Evolutionary conservation across 1,140 invertebrate species (phyloP), one percentile per base, ranked within the genome.

Genomic region (Kradibia gibbosae): DNA sequence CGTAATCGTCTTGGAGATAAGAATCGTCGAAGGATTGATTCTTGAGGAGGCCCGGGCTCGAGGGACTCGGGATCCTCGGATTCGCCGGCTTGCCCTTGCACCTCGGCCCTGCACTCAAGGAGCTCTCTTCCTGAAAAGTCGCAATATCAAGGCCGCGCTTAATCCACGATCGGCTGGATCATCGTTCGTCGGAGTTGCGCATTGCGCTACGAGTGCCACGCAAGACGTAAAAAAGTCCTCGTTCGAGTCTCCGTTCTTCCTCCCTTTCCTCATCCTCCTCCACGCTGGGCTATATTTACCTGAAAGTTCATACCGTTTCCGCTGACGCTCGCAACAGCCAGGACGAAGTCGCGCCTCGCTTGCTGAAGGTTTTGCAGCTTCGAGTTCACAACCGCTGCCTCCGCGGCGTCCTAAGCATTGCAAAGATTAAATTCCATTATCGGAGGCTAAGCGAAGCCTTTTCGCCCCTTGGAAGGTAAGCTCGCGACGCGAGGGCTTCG

Each of bases 331-430:
- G 88, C 87, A 5, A 87, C 85, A 0, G 87, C 75, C 36, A 89
- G 83, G 5, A 89, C 85, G 55, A 89, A 88, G 4, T 88, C 88
- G 39, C 88, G 83, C 39, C 88, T 86, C 7, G 88, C 87, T 15
- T 87, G 75, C 22, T 89, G 88, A 15, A 89, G 82, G 11, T 87
- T 86, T 22, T 85, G 78, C 10, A 89, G 42, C 34, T 83, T 88
- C 0, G 39, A 55, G 34, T 88, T 85, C 10, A 89, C 86, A 0
- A 85, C 65, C 3, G 62, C 50, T 1, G 57, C 60, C 72, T 89
- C 88, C 0, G 45, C 77, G 7, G 85, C 86, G 13, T 89, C 88
- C 84, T 82, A 62, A 8, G 15, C n/a, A n/a, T n/a, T n/a, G n/a
- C n/a, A n/a, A n/a, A n/a, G 45, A 48, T 48, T 10, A 48, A 48